Evolutionary conservation across 2,888 invertebrate genomes (phyloP).

Genomic region (Eueremaeus valkanovi): DNA sequence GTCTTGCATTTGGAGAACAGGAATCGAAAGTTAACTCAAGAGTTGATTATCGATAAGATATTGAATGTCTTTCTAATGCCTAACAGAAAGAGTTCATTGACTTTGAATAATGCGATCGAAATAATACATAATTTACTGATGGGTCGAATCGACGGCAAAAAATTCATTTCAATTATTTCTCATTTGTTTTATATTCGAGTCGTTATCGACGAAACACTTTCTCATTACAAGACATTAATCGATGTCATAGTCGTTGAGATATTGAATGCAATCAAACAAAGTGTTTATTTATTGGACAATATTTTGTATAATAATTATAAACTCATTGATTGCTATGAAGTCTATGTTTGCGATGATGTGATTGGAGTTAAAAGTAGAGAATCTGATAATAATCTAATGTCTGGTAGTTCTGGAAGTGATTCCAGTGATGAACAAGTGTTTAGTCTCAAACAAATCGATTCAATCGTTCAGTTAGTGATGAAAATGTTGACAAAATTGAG

Average conservation of each 20-base stretch:
- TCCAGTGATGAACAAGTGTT: background rate
- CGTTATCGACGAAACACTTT: slow-evolving; percentile 10
- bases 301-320: slow-evolving; percentile 4
- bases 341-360: background rate
- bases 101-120: slow-evolving; percentile 5
- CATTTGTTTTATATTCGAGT: slow-evolving; percentile 11
- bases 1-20: background rate
- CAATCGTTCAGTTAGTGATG: background rate
- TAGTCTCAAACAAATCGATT: slow-evolving; percentile 20
- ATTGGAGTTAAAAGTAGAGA: slow-evolving; percentile 1
- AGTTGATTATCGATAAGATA: slow-evolving; percentile 1
- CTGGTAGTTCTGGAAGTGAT: background rate
- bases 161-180: slow-evolving; percentile 1
- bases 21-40: slow-evolving; percentile 11
- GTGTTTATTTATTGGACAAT: slow-evolving; percentile 28
- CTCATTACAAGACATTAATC: slow-evolving; percentile 21
- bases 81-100: background rate
- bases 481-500: background rate
- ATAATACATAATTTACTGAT: background rate
- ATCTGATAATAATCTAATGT: background rate
- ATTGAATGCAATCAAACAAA: background rate
- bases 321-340: background rate
- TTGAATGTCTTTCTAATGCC: background rate
- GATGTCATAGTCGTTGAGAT: slow-evolving; percentile 3
- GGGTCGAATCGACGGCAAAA: background rate